Percentiles rank a stretch among this genome's conserved stretches.
Evolutionary conservation across 2,888 invertebrate genomes (phyloP).

Genomic region (Empis stercorea): DNA sequence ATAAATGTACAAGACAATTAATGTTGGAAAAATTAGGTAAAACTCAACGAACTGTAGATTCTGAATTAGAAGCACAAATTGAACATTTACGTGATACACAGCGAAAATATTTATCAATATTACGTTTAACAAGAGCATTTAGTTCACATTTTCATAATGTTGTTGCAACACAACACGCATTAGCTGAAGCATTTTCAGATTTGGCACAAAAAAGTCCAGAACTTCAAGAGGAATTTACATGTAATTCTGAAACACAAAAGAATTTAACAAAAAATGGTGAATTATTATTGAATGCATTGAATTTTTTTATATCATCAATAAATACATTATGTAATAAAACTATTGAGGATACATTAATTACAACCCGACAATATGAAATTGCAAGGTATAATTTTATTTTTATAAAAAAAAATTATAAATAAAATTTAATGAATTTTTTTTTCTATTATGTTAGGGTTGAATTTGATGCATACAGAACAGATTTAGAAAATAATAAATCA

Average conservation of each 20-base stretch:
- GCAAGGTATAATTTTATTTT: constrained; percentile 36
- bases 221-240: constrained; percentile 84
- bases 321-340: constrained; percentile 95
- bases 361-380: constrained; percentile 47
- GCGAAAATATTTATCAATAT: constrained; percentile 76
- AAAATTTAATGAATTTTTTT: too few relatives aligned
- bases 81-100: constrained; percentile 88
- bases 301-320: constrained; percentile 92
- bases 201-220: constrained; percentile 93
- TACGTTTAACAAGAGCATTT: constrained; percentile 73
- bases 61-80: constrained; percentile 88
- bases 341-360: constrained; percentile 82
- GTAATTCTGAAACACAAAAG: constrained; percentile 92
- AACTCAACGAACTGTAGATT: constrained; percentile 77
- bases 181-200: constrained; percentile 90
- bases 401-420: not conserved
- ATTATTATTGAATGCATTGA: constrained; percentile 78
- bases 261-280: constrained; percentile 89
- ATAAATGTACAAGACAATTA: constrained; percentile 94
- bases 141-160: constrained; percentile 81
- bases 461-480: constrained; percentile 94
- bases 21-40: constrained; percentile 95
- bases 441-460: constrained; percentile 81
- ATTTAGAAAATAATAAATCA: constrained; percentile 70
- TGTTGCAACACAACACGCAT: constrained; percentile 71